Evolutionary conservation across 2,797 vertebrate species (phyloP), one percentile per base, ranked within the genome.

Genomic region (Botia almorhae): DNA sequence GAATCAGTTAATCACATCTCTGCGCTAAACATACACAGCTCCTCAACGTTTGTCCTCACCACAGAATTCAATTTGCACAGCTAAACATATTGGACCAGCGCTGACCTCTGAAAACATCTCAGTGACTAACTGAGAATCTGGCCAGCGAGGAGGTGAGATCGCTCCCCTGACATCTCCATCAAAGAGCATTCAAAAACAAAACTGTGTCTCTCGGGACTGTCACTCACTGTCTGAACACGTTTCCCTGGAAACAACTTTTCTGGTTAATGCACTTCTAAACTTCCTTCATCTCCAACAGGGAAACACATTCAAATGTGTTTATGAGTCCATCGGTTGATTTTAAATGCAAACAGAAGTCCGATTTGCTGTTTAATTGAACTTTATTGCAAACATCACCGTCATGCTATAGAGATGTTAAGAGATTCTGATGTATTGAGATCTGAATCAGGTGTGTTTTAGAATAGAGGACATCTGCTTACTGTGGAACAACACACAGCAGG

Each of bases 61-160:
- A n/a, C 39, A 84, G 72, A 85, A 86, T 84, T 82, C 81, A 85
- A 87, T 83, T 84, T 82, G 74, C 78, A 82, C 61, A 19, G 48
- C 83, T 85, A 84, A 87, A 86, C 82, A 84, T 86, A 81, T 61
- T 55, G 71, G 60, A 84, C 80, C 80, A 83, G 46, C 0, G 13
- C 43, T 80, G 73, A 87, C 83, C 79, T 70, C 82, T 70, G n/a
- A 17, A 67, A 60, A 74, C 14, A 2, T 36, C 61, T 80, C 33
- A 1, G 53, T 55, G 39, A 64, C 61, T 55, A 23, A 48, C 48
- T 0, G 68, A 78, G 53, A 74, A 58, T 67, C 23, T n/a, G 26
- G 69, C 21, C 70, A 16, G 23, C 68, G 19, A n/a, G 56, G 75
- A 73, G 39, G 23, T 53, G 76, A 21, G n/a, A 64, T 82, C 23